Evolutionary conservation across 2,888 invertebrate genomes (phyloP).

Genomic region (Selenia dentaria): DNA sequence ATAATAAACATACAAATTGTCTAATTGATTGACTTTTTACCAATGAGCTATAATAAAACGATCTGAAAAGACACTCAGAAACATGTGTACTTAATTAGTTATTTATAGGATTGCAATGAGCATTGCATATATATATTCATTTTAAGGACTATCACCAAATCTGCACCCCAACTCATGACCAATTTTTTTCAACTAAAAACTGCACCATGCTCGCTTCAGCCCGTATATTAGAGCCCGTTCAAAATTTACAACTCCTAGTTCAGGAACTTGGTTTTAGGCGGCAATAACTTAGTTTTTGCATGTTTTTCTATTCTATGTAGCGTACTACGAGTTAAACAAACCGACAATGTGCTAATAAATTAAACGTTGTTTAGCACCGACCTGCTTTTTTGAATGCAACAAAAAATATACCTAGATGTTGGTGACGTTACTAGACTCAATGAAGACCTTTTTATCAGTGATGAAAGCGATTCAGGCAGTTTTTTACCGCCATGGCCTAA

Average conservation of each 20-base stretch:
- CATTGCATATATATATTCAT: no score
- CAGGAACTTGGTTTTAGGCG: slow-evolving; percentile 72
- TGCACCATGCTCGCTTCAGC: slow-evolving; percentile 35
- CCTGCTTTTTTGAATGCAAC: slow-evolving; percentile 18
- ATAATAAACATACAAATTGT: no score
- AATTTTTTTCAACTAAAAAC: no score
- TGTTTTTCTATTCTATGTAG: slow-evolving; percentile 48
- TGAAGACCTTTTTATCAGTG: slow-evolving; percentile 20
- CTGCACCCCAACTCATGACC: not conserved
- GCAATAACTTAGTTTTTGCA: slow-evolving; percentile 73
- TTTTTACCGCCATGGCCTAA: slow-evolving; percentile 7
- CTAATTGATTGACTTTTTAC: no score
- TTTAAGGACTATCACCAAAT: no score
- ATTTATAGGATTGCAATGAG: no score
- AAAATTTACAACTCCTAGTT: slow-evolving; percentile 70
- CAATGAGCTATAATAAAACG: no score
- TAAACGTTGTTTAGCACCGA: slow-evolving; percentile 28
- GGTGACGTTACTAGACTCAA: slow-evolving; percentile 9
- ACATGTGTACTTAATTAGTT: no score
- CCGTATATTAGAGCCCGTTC: slow-evolving; percentile 37
- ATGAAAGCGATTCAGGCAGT: slow-evolving; percentile 7
- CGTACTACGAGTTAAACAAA: slow-evolving; percentile 33
- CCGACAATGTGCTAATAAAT: slow-evolving; percentile 45
- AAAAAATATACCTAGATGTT: slow-evolving; percentile 9
- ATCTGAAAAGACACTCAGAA: no score